Evolutionary conservation across 2,888 invertebrate species (phyloP).

Genomic region (Petrolisthes manimaculis): DNA sequence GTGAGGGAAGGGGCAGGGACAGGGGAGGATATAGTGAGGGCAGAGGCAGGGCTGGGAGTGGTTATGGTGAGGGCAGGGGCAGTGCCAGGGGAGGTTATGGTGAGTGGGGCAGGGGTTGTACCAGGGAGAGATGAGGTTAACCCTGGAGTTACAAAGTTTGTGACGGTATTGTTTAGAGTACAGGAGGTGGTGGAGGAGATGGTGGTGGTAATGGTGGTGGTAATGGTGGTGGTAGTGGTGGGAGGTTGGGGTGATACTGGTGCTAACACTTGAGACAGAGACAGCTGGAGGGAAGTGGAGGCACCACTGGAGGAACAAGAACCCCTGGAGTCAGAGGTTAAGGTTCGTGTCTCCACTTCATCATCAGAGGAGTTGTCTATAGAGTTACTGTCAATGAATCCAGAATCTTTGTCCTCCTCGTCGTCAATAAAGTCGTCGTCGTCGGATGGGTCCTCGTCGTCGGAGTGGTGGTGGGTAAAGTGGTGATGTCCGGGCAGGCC

Average conservation of each 20-base stretch:
- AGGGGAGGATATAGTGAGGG: background rate
- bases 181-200: background rate
- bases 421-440: slow-evolving; percentile 62
- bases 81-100: background rate
- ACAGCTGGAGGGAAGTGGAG: slow-evolving; percentile 49
- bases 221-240: background rate
- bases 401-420: slow-evolving; percentile 65
- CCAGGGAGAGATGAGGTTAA: slow-evolving; percentile 1
- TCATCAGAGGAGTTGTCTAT: slow-evolving; percentile 65
- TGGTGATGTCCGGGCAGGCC: slow-evolving; percentile 33
- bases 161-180: background rate
- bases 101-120: background rate
- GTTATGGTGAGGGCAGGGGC: background rate
- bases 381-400: slow-evolving; percentile 65
- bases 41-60: background rate
- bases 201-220: background rate
- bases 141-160: background rate
- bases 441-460: slow-evolving; percentile 50
- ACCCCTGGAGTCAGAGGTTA: slow-evolving; percentile 25
- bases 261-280: slow-evolving; percentile 57
- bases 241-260: background rate
- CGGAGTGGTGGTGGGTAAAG: slow-evolving; percentile 43
- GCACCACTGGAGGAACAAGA: slow-evolving; percentile 28
- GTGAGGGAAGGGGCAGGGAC: background rate
- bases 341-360: slow-evolving; percentile 55